Conservation (phyloP, 2,113 vertebrate species). For the Centropus unirufus region DNA sequence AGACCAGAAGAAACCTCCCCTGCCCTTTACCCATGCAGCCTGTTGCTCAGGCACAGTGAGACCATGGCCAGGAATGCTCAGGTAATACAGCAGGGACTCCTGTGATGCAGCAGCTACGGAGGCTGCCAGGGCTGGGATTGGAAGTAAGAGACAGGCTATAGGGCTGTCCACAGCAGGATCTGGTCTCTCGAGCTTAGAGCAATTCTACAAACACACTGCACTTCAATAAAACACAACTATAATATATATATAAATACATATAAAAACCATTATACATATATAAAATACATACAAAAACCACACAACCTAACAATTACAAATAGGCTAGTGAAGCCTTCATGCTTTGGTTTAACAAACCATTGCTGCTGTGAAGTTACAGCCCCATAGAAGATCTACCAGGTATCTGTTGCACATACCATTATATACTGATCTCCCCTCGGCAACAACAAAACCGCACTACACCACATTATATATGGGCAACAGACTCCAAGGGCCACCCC, state of each 20-base stretch:
- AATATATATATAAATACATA: too few species aligned
- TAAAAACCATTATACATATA: too few species aligned
- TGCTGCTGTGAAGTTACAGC: background rate
- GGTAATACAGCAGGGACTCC: background rate
- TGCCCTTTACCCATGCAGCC: background rate
- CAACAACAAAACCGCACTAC: background rate
- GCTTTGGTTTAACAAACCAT: too few species aligned
- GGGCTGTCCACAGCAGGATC: fast-evolving
- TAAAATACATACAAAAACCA: too few species aligned
- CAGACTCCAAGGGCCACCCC: background rate
- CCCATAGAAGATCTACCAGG: background rate
- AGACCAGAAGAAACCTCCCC: background rate
- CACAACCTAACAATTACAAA: background rate
- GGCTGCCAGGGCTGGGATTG: background rate
- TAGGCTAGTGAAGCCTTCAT: background rate
- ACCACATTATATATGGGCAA: background rate
- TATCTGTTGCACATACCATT: background rate
- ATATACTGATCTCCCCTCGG: fast-evolving
- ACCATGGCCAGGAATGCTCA: fast-evolving
- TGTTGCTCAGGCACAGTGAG: background rate
- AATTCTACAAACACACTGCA: background rate
- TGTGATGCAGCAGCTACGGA: too few species aligned
- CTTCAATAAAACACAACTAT: background rate
- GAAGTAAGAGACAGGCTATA: fast-evolving
- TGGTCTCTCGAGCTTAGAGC: too few species aligned